phyloP scores from a whole-genome alignment of 2,797 vertebrate genomes.

The Ciconia nigra region DNA sequence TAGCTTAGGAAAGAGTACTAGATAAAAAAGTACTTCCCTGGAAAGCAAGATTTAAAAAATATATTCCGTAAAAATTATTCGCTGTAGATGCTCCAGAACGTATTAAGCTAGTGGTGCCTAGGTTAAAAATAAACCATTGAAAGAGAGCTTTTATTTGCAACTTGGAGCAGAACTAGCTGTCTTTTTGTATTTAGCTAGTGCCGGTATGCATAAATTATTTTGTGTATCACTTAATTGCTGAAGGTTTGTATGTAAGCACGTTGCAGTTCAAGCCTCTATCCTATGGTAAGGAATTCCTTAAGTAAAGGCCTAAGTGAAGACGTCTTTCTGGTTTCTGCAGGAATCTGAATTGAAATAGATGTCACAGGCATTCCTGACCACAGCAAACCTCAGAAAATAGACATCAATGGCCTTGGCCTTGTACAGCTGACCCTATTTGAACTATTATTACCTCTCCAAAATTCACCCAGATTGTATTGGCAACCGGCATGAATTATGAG shows the following conservation, averaged over 20 bases:
- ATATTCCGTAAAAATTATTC: not conserved
- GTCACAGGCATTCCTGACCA: not conserved
- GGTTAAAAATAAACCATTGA: not conserved
- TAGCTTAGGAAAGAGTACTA: not conserved
- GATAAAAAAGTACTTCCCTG: not conserved
- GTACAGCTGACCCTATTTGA: not conserved
- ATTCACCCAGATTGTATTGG: not conserved
- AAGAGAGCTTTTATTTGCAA: not conserved
- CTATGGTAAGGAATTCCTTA: not conserved
- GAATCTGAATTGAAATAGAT: not conserved
- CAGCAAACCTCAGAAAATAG: not conserved
- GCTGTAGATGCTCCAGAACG: not conserved
- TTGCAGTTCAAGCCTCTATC: not conserved
- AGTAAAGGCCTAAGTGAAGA: not conserved
- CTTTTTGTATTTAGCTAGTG: not conserved
- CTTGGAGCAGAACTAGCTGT: not conserved
- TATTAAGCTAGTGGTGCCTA: not conserved
- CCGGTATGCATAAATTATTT: not conserved
- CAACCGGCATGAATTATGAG: not conserved
- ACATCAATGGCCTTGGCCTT: not conserved
- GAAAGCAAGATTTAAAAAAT: constrained; percentile 7
- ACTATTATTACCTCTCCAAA: not conserved
- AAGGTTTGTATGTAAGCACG: not conserved
- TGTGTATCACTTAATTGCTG: not conserved
- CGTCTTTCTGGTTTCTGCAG: not conserved